A percentile compares a stretch with the other conserved stretches of the same genome.
phyloP scores from a whole-genome alignment of 2,113 vertebrate genomes.

The Hyla sarda region DNA sequence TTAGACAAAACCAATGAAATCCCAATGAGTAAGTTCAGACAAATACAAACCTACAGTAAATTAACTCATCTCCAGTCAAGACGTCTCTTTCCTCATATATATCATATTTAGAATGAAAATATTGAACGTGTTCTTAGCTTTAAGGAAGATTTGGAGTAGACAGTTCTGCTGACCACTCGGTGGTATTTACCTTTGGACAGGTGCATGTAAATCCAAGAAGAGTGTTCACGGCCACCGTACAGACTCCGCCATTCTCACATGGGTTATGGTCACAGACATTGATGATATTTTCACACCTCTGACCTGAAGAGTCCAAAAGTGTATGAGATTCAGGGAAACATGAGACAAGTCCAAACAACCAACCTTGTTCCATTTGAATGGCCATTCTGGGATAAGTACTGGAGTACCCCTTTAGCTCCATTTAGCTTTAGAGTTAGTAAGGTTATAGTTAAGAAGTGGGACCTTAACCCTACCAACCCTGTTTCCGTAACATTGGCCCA shows the following conservation, averaged over 20 bases:
- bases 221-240: slow-evolving; percentile 52
- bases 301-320: slow-evolving; percentile 60
- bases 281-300: slow-evolving; percentile 64
- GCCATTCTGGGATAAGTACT: no score
- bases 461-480: no score
- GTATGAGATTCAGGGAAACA: neutral
- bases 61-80: no score
- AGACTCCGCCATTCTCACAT: slow-evolving; percentile 69
- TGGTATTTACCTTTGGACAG: slow-evolving; percentile 65
- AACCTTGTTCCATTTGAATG: no score
- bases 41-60: no score
- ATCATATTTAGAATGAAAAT: neutral
- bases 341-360: neutral
- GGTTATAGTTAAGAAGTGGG: no score
- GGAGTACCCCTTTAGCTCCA: neutral
- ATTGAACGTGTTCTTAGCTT: neutral
- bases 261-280: slow-evolving; percentile 69
- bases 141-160: neutral
- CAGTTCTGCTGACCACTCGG: slow-evolving; percentile 51
- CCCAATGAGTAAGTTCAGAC: no score
- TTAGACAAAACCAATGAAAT: no score
- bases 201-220: slow-evolving; percentile 67
- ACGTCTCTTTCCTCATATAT: neutral
- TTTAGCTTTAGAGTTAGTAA: no score
- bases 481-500: no score